phyloP scores from a whole-genome alignment of 2,888 invertebrate genomes.

The Andrena bucephala region DNA sequence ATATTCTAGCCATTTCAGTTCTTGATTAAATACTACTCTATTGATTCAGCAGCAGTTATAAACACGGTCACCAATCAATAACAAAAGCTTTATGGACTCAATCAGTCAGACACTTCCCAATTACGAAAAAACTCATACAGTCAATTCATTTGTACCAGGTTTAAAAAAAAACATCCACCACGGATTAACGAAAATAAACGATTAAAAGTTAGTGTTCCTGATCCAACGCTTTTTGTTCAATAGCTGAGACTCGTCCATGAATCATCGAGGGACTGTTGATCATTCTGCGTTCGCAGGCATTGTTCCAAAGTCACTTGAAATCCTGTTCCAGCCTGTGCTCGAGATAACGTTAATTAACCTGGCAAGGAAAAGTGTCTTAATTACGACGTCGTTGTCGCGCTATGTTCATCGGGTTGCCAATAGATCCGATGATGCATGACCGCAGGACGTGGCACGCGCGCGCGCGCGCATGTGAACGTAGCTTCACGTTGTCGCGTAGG shows the following conservation, averaged over 20 bases:
- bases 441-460: not conserved
- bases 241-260: not conserved
- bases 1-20: too few relatives aligned
- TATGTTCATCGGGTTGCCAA: slow-evolving; percentile 9
- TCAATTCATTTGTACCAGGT: too few relatives aligned
- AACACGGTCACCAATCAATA: too few relatives aligned
- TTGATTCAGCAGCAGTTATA: too few relatives aligned
- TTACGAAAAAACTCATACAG: too few relatives aligned
- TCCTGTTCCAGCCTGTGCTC: not conserved
- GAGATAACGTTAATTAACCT: slow-evolving; percentile 45
- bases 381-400: slow-evolving; percentile 27
- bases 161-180: not conserved
- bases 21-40: too few relatives aligned
- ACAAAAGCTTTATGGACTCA: too few relatives aligned
- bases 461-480: not conserved
- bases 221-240: too few relatives aligned
- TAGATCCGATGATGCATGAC: slow-evolving; percentile 35
- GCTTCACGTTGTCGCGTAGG: not conserved
- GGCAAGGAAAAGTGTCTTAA: slow-evolving; percentile 44
- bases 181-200: not conserved
- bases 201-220: not conserved
- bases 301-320: slow-evolving; percentile 18
- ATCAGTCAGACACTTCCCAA: too few relatives aligned
- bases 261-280: not conserved
- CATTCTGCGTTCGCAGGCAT: not conserved